Percentiles rank a stretch among this genome's conserved stretches.
These are phyloP conservation scores for Antennarius maculatus DNA, from an alignment of 2,797 vertebrate species.

Conservation along the genomic window DNA sequence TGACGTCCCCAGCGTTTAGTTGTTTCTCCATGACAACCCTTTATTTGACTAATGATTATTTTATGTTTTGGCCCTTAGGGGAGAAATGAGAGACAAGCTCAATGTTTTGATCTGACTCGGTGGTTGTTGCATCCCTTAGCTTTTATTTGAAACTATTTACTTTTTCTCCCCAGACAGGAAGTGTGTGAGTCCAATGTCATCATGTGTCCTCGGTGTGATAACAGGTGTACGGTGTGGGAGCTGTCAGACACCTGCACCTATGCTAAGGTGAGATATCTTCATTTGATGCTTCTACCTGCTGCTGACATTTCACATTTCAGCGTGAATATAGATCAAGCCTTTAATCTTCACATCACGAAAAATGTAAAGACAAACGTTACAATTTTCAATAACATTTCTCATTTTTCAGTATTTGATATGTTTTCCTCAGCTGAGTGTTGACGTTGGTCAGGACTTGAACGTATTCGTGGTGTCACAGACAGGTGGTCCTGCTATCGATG, in stretches of 20 bases:
- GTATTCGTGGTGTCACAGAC: background rate
- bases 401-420: too few relatives aligned
- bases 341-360: background rate
- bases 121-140: too few relatives aligned
- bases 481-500: background rate
- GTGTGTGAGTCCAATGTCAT: slow-evolving; percentile 86
- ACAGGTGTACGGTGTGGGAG: slow-evolving; percentile 78
- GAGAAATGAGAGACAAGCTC: too few relatives aligned
- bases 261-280: slow-evolving; percentile 83
- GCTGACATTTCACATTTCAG: background rate
- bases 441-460: background rate
- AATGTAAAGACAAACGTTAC: background rate
- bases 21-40: too few relatives aligned
- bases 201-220: slow-evolving; percentile 93
- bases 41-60: too few relatives aligned
- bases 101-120: background rate
- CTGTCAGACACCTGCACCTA: slow-evolving; percentile 90
- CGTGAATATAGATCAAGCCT: background rate
- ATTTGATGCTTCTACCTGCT: background rate
- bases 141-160: too few relatives aligned
- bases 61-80: too few relatives aligned
- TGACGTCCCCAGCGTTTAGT: too few relatives aligned
- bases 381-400: background rate
- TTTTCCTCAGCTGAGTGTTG: background rate
- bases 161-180: slow-evolving; percentile 82